Evolutionary conservation across 2,888 invertebrate genomes (phyloP).

Genomic region (Drosophila mulleri): DNA sequence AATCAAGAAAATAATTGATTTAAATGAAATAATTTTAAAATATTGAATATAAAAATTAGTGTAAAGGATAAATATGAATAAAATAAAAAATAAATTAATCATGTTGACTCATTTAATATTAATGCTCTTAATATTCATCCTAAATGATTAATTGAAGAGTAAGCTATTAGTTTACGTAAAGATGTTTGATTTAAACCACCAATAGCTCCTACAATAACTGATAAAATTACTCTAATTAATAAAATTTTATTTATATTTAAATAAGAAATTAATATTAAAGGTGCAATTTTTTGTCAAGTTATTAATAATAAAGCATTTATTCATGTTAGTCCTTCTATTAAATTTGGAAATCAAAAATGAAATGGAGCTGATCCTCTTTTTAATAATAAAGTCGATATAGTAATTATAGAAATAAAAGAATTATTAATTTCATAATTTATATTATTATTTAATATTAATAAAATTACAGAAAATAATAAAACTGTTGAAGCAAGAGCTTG

Average conservation of each 20-base stretch:
- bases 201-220: conserved; percentile 86
- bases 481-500: conserved; percentile 87
- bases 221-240: conserved; percentile 85
- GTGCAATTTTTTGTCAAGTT: conserved; percentile 89
- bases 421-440: conserved; percentile 78
- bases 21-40: conserved; percentile 86
- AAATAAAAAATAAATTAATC: conserved; percentile 85
- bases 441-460: conserved; percentile 74
- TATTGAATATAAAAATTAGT: conserved; percentile 86
- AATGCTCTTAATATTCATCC: conserved; percentile 86
- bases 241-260: conserved; percentile 85
- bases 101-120: conserved; percentile 86
- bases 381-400: conserved; percentile 85
- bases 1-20: conserved; percentile 63
- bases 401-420: conserved; percentile 77
- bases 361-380: conserved; percentile 87
- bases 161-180: conserved; percentile 87
- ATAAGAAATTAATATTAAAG: conserved; percentile 87
- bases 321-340: conserved; percentile 87
- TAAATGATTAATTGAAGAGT: conserved; percentile 88
- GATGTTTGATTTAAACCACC: conserved; percentile 86
- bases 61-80: conserved; percentile 85
- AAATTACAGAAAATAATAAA: conserved; percentile 86
- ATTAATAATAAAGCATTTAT: conserved; percentile 87
- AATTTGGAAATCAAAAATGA: conserved; percentile 87